Evolutionary conservation across 1,140 invertebrate species (phyloP), one percentile per base, ranked within the genome.

Genomic region (Drosophila erecta): DNA sequence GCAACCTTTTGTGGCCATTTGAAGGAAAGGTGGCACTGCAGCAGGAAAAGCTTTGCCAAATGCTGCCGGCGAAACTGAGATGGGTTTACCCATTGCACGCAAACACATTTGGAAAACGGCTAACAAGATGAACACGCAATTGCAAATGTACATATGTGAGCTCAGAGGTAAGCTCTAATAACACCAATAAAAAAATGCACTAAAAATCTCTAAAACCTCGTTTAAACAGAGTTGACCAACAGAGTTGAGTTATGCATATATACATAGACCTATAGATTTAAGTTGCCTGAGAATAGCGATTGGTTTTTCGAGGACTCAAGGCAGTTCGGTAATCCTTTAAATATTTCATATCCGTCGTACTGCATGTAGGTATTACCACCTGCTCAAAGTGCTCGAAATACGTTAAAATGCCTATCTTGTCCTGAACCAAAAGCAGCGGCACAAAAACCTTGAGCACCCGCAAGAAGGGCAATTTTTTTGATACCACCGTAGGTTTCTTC

Each of bases 361-460:
- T 24, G 8, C 43, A 65, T 4, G 60, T 47, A 2, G 71, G 55
- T 10, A 83, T 15, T 0, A 37, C 22, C 1, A 59, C 41, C 7
- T 69, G 37, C 10, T 78, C 61, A 37, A 76, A 60, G 10, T 5
- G 12, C 14, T 61, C 8, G 12, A 87, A n/a, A 7, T 43, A 61
- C 1, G 38, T n/a, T 1, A 54, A 10, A 2, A 87, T 22, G 1
- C 6, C 50, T 0, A 37, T 4, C 38, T 62, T 69, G 24, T 87
- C 83, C 59, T 87, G 83, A 2, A 27, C 24, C 6, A 87, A 38
- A 5, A 87, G 12, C 37, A 76, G 84, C 0, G 75, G 84, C 11
- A 73, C 62, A 66, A 87, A 87, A 49, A 66, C 50, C 43, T 79
- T 44, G 1, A 79, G 24, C 0, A 89, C 65, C 3, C 8, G 41